These are phyloP conservation scores for Conomelus anceps DNA, from an alignment of 2,888 invertebrate genomes.

Conservation along the genomic window DNA sequence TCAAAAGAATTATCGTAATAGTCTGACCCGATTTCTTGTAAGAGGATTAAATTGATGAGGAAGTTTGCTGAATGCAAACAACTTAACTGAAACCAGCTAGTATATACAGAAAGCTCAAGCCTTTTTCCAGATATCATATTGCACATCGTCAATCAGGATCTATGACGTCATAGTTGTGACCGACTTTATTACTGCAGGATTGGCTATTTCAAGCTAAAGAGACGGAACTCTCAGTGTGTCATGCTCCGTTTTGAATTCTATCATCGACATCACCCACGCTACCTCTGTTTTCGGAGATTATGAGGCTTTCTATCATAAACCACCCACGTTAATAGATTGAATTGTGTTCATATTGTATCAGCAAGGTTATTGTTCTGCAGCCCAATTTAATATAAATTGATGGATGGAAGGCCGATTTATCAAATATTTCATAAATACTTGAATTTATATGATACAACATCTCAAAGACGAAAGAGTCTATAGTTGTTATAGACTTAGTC, in stretches of 20 bases:
- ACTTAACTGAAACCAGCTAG: not conserved
- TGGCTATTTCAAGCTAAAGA: not conserved
- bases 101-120: not conserved
- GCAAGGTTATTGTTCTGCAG: too few species aligned
- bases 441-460: too few species aligned
- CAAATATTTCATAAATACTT: too few species aligned
- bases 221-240: not conserved
- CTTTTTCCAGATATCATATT: not conserved
- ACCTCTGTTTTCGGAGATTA: too few species aligned
- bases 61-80: not conserved
- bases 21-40: not conserved
- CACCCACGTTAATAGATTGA: too few species aligned
- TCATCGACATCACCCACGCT: not conserved
- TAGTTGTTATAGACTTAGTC: too few species aligned
- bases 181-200: too few species aligned
- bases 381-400: too few species aligned
- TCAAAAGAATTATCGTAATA: not conserved
- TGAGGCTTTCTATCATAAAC: too few species aligned
- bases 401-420: too few species aligned
- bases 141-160: not conserved
- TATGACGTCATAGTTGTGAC: not conserved
- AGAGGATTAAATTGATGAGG: not conserved
- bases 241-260: not conserved
- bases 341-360: too few species aligned
- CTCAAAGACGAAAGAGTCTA: too few species aligned